These are phyloP conservation scores for Xiphorhynchus erythropygius DNA, from an alignment of 2,797 vertebrate genomes.

Conservation along the genomic window DNA sequence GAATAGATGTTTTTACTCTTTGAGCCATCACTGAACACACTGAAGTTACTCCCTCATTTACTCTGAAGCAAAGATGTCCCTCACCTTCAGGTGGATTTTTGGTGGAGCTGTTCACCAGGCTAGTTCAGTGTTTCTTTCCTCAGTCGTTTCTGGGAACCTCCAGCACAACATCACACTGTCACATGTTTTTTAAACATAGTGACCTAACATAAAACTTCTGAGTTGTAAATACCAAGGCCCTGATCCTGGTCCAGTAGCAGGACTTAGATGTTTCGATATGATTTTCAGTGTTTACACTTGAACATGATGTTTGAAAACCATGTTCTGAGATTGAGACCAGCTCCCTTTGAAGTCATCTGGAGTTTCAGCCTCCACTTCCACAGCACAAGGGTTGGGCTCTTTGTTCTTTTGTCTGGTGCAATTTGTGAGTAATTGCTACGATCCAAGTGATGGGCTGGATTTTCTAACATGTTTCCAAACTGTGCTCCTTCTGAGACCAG, in stretches of 20 bases:
- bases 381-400: background rate
- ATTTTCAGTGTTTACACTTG: background rate
- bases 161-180: background rate
- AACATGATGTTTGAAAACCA: background rate
- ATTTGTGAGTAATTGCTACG: background rate
- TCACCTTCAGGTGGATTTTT: background rate
- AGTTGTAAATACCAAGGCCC: background rate
- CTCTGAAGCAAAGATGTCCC: background rate
- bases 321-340: background rate
- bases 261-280: background rate
- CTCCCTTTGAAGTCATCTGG: constrained; percentile 31
- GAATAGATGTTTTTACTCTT: background rate
- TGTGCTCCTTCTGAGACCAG: background rate
- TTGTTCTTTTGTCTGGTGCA: constrained; percentile 45
- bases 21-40: background rate
- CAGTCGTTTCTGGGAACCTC: background rate
- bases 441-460: background rate
- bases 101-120: background rate
- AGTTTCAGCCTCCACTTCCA: constrained; percentile 21
- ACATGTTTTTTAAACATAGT: background rate
- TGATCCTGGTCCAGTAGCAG: background rate
- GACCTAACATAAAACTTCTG: background rate
- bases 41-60: background rate
- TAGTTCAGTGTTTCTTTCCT: background rate
- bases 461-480: constrained; percentile 16